Evolutionary conservation across 2,113 vertebrate genomes (phyloP).

Genomic region (Bubo bubo): DNA sequence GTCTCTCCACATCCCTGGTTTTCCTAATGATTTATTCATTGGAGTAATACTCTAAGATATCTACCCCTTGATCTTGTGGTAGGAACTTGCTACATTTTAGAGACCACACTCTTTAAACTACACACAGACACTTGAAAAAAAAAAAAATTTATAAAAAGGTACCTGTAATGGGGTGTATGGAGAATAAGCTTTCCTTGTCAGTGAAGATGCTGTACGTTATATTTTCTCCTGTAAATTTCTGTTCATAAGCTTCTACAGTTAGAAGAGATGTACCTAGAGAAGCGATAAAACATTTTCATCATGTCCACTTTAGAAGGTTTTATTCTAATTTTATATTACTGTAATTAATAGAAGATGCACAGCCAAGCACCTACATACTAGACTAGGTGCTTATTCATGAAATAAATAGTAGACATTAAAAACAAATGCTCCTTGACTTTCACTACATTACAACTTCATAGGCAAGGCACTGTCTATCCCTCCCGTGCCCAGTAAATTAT

Average conservation of each 20-base stretch:
- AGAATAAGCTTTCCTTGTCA: conserved; percentile 83
- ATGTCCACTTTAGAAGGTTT: background rate
- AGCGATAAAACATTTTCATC: background rate
- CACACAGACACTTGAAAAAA: background rate
- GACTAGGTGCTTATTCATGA: background rate
- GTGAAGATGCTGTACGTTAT: conserved; percentile 84
- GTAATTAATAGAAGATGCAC: background rate
- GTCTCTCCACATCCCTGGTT: background rate
- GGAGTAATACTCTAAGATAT: background rate
- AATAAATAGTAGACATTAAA: background rate
- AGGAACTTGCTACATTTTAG: background rate
- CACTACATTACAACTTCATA: background rate
- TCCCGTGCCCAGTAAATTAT: background rate
- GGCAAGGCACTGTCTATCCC: background rate
- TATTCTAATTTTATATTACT: background rate
- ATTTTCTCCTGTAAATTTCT: conserved; percentile 48
- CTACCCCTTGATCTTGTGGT: background rate
- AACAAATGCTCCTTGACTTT: background rate
- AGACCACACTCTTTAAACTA: background rate
- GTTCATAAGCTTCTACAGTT: conserved; percentile 80
- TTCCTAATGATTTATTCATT: background rate
- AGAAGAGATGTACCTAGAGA: conserved; percentile 82
- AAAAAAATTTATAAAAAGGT: background rate
- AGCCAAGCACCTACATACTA: background rate
- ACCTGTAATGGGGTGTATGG: conserved; percentile 84